These are phyloP conservation scores for Andricus grossulariae DNA, from an alignment of 1,140 invertebrate species.

Conservation along the genomic window DNA sequence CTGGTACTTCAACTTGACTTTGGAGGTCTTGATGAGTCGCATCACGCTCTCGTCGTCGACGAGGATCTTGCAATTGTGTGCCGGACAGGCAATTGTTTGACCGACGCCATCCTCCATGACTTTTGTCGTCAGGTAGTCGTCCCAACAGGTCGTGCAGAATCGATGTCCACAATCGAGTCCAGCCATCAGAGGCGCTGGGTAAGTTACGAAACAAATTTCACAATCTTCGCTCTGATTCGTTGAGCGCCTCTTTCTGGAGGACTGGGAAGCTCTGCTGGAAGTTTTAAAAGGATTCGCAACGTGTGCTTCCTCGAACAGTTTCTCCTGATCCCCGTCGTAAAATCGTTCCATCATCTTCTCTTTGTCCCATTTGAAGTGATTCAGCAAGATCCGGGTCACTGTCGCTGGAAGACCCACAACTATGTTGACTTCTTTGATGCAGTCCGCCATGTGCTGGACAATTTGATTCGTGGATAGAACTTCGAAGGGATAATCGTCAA, in stretches of 20 bases:
- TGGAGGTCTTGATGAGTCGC: conserved; percentile 92
- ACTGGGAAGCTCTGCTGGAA: conserved; percentile 74
- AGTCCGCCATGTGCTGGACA: too few relatives aligned
- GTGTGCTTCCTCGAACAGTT: conserved; percentile 94
- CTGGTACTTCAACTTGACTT: conserved; percentile 97
- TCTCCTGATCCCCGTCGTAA: conserved; percentile 96
- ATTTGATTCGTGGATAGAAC: too few relatives aligned
- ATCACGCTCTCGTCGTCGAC: conserved; percentile 98
- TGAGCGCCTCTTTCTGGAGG: conserved; percentile 70
- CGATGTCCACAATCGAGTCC: conserved; percentile 97
- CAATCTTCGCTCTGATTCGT: conserved; percentile 90
- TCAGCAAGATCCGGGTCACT: conserved; percentile 93
- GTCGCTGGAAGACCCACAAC: conserved; percentile 82
- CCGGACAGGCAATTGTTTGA: conserved; percentile 97
- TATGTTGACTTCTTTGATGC: too few relatives aligned
- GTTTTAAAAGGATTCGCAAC: conserved; percentile 95
- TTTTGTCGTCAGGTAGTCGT: conserved; percentile 97
- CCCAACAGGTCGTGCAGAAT: conserved; percentile 97
- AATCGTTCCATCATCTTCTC: conserved; percentile 98
- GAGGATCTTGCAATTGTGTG: conserved; percentile 93
- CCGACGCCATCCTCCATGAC: conserved; percentile 98
- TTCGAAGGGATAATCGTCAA: too few relatives aligned
- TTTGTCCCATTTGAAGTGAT: conserved; percentile 99
- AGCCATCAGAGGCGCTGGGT: conserved; percentile 92
- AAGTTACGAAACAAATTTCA: conserved; percentile 92